Percentiles rank a stretch among this genome's conserved stretches.
phyloP scores from a whole-genome alignment of 2,113 vertebrate species.

The Pluvianellus socialis region DNA sequence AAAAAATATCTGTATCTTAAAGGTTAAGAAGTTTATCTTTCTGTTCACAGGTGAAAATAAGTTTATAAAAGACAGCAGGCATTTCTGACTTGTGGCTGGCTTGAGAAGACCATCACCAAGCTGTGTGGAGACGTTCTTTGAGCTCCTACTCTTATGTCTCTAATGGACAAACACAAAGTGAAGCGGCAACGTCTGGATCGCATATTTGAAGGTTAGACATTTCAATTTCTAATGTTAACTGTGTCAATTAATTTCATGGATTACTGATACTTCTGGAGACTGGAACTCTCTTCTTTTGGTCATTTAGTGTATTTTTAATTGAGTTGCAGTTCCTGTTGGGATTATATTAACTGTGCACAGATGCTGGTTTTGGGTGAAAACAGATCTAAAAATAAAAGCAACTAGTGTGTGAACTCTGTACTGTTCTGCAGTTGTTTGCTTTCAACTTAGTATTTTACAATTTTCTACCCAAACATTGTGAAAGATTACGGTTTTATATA shows the following conservation, averaged over 20 bases:
- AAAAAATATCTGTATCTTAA: background rate
- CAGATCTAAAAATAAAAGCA: background rate
- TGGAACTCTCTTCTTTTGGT: background rate
- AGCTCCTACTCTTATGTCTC: constrained; percentile 53
- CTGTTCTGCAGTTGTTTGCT: background rate
- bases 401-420: background rate
- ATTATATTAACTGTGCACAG: background rate
- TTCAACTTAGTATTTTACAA: background rate
- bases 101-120: constrained; percentile 11
- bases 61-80: background rate
- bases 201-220: constrained; percentile 74
- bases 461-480: background rate
- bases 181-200: constrained; percentile 76
- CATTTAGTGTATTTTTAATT: background rate
- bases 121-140: constrained; percentile 52
- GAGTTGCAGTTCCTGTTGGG: background rate
- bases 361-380: background rate
- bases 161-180: constrained; percentile 79
- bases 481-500: background rate
- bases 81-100: constrained; percentile 22
- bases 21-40: background rate
- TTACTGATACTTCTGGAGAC: background rate
- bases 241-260: background rate
- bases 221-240: background rate
- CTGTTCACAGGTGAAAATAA: constrained; percentile 43